These are phyloP conservation scores for Macrosiphum euphorbiae DNA, from an alignment of 2,888 invertebrate genomes.

Conservation along the genomic window DNA sequence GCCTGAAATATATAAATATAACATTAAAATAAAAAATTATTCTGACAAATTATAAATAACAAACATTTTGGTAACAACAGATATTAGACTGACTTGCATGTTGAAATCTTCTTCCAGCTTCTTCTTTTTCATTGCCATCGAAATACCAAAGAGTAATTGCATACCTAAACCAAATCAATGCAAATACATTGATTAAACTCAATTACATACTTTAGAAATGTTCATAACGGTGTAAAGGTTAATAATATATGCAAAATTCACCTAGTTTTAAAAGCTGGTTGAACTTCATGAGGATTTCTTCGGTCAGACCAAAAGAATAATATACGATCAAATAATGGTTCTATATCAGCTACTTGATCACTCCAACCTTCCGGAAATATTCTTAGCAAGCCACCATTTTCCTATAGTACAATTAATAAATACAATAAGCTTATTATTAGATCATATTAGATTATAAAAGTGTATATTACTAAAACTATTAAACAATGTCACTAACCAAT, in stretches of 20 bases:
- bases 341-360: conserved; percentile 88
- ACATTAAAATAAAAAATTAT: conserved; percentile 54
- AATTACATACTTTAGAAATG: background rate
- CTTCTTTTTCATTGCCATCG: conserved; percentile 85
- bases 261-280: conserved; percentile 89
- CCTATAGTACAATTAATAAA: conserved; percentile 69
- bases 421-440: background rate
- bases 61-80: conserved; percentile 59
- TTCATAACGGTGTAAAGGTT: background rate
- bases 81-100: conserved; percentile 61
- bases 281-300: conserved; percentile 97
- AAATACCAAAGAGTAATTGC: conserved; percentile 95
- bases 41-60: conserved; percentile 30
- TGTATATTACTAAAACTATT: background rate
- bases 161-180: conserved; percentile 73
- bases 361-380: conserved; percentile 91
- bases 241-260: conserved; percentile 67
- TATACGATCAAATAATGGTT: conserved; percentile 92
- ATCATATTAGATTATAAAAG: background rate
- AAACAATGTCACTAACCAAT: background rate
- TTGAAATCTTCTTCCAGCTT: conserved; percentile 52
- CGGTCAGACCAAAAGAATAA: conserved; percentile 98
- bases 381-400: conserved; percentile 86
- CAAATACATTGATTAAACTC: conserved; percentile 9
- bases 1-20: conserved; percentile 44